Base-by-base conservation (phyloP, 2,113 vertebrate genomes). In the Plecotus auritus region DNA sequence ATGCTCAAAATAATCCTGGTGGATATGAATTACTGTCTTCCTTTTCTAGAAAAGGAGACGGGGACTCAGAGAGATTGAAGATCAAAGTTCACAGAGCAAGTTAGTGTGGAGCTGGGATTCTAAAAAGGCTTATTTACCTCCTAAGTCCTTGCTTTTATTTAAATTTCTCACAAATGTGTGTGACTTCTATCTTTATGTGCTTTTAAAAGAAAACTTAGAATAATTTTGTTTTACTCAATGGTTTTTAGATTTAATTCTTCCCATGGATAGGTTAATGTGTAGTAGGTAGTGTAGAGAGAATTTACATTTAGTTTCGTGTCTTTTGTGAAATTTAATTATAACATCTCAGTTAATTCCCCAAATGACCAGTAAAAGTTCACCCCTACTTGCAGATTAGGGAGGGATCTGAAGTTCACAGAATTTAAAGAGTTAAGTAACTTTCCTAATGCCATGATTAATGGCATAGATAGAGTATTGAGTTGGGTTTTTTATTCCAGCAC, bases 321-420 rank as follows among this genome's bases (percentile, higher is more conserved):
- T 88, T 64, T 92, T 76, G 23, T 94, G 42, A 95, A 92, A 81
- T 85, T 81, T 81, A 66, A 73, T 81, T 74, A 28, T 42, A 78
- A 30, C 32, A 83, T 37, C 28, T 78, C 56, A 80, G 45, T 69
- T 70, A 30, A 70, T 95, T 74, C 45, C 47, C 76, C 8, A 94
- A 85, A 49, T 49, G 22, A 70, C 13, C 42, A 51, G 70, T 32
- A 56, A 18, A 26, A 10, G 5, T 4, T 93, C 85, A 59, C 56
- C 30, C 1, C 23, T 88, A 32, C 88, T 83, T 85, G 35, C 14
- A 85, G 26, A 47, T 73, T 54, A 82, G 20, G 11, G 6, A 73
- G 11, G 9, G 6, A 85, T 45, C 7, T 69, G 20, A 87, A 28
- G 7, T 88, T 81, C 3, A 72, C 76, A 84, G 22, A 85, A 45